Evolutionary conservation across 2,888 invertebrate species (phyloP).

Genomic region (Glomeris marginata): DNA sequence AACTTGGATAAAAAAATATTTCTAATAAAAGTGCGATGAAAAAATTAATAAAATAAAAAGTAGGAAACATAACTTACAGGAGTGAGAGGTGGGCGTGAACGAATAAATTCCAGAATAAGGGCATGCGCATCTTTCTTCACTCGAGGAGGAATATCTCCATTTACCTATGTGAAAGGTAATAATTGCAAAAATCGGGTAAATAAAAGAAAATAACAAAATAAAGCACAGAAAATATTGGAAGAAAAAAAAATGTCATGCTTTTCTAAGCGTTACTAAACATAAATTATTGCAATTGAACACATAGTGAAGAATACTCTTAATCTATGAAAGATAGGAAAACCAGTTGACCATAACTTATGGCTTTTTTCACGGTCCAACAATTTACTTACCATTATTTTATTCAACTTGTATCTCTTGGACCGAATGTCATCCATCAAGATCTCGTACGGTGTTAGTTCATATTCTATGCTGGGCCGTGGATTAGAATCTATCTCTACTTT

Average conservation of each 20-base stretch:
- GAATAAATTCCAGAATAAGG: slow-evolving; percentile 89
- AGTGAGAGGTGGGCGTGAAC: slow-evolving; percentile 82
- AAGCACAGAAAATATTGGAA: not conserved
- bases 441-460: slow-evolving; percentile 89
- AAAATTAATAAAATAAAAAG: not conserved
- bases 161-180: slow-evolving; percentile 36
- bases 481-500: slow-evolving; percentile 46
- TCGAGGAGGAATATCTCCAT: slow-evolving; percentile 55
- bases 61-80: slow-evolving; percentile 43
- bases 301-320: not conserved
- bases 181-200: not conserved
- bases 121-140: slow-evolving; percentile 91
- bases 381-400: slow-evolving; percentile 43
- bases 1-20: no score
- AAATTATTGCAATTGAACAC: not conserved
- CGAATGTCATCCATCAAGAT: slow-evolving; percentile 93
- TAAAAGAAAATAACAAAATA: not conserved
- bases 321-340: not conserved
- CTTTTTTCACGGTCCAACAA: slow-evolving; percentile 21
- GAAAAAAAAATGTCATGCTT: not conserved
- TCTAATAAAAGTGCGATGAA: not conserved
- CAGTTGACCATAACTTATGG: slow-evolving; percentile 28
- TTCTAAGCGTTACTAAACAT: not conserved
- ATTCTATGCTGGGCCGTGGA: slow-evolving; percentile 55
- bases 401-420: slow-evolving; percentile 70